Base-by-base conservation (phyloP, 2,888 invertebrate species). In the Nesidiocoris tenuis region DNA sequence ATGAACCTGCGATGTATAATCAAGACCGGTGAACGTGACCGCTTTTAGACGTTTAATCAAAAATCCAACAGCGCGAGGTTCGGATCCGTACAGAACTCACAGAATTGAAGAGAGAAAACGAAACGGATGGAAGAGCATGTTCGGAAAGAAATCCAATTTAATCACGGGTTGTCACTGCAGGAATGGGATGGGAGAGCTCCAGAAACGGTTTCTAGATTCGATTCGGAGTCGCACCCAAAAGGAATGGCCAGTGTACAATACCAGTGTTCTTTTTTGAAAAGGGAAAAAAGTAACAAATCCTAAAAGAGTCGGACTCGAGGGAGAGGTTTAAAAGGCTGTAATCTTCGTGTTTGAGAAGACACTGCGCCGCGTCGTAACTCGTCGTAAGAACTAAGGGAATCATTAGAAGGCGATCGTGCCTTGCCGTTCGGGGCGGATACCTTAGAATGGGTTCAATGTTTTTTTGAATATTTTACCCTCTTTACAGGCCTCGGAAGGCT, bases 31-130 rank as follows among this genome's bases (percentile, higher is more conserved):
- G 75, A 75, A 75, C 75, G 75, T 75, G 75, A 75, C 75, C 75
- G 75, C 75, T 63, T 66, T 75, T 75, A 75, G 75, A 70, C 75
- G 68, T 75, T 75, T 75, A 75, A 75, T 75, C 75, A 75, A 75
- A 75, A 75, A 39, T 54, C 54, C 17, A 12, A n/a, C 7, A 59
- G 59, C 39, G 39, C 39, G 39, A 39, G 39, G 3, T 39, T 12
- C 39, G 39, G 12, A 7, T 12, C 39, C 5, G 39, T 39, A 39
- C 39, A 39, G 39, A 39, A 39, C 39, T 39, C 39, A 12, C 3
- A 39, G 39, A 39, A 39, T 39, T 39, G 5, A 39, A 39, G 39
- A 39, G 5, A 39, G 7, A 16, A 59, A 18, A 16, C 3, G 59
- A 59, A 59, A 59, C 59, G 59, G 59, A 59, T 59, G n/a, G 17